A percentile compares a stretch with the other conserved stretches of the same genome.
phyloP scores from a whole-genome alignment of 2,888 invertebrate genomes.

The Sarcophaga caerulescens region DNA sequence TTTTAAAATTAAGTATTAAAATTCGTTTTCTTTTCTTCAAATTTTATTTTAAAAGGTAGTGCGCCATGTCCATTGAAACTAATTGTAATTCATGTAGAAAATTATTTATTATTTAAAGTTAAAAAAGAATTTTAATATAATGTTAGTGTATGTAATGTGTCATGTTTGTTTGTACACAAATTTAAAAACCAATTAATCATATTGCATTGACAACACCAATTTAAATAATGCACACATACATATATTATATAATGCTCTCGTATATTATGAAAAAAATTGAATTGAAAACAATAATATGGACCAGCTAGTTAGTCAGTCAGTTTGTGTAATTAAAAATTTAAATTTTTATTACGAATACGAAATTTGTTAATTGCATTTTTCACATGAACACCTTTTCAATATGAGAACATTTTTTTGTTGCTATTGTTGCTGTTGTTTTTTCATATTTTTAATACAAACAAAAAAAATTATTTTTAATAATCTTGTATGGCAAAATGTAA shows the following conservation, averaged over 20 bases:
- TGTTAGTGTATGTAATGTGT: no score
- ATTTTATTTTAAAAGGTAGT: no score
- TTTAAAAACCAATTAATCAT: slow-evolving; percentile 51
- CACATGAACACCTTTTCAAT: slow-evolving; percentile 76
- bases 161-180: background rate
- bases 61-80: no score
- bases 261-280: background rate
- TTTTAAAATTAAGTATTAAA: no score
- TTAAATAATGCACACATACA: slow-evolving; percentile 1
- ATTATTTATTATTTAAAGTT: no score
- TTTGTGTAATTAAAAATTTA: slow-evolving; percentile 58
- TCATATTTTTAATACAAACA: background rate
- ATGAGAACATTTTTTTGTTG: background rate
- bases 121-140: no score
- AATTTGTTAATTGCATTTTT: slow-evolving; percentile 79
- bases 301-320: no score
- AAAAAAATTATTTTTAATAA: background rate
- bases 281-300: background rate
- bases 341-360: slow-evolving; percentile 50
- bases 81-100: no score
- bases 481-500: background rate
- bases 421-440: background rate
- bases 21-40: no score
- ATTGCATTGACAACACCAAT: slow-evolving; percentile 17
- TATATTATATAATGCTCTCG: no score